These are phyloP conservation scores for Amphipyra berbera DNA, from an alignment of 2,888 invertebrate genomes.

Conservation along the genomic window DNA sequence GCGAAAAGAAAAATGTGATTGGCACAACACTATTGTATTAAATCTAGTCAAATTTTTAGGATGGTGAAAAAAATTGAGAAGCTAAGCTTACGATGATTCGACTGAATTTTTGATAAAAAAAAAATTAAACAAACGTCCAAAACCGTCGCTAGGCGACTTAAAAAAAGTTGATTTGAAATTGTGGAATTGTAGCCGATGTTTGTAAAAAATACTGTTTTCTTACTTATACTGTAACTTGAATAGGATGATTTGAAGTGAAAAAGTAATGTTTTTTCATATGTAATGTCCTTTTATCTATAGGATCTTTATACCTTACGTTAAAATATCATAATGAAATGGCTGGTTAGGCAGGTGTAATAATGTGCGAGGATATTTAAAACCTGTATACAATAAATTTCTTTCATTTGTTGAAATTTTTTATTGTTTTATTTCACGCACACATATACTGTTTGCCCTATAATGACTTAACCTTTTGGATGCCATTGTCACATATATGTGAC, in stretches of 20 bases:
- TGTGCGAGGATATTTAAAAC: slow-evolving; percentile 89
- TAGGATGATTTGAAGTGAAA: slow-evolving; percentile 79
- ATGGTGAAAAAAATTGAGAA: slow-evolving; percentile 70
- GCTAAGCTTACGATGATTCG: slow-evolving; percentile 82
- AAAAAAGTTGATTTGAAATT: slow-evolving; percentile 83
- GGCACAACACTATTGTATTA: slow-evolving; percentile 81
- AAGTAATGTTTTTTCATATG: slow-evolving; percentile 78
- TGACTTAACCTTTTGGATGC: too few species aligned
- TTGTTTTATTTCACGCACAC: slow-evolving; percentile 79
- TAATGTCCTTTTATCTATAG: slow-evolving; percentile 86
- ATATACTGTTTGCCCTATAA: neutral
- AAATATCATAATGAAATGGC: slow-evolving; percentile 84
- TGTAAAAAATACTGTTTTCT: slow-evolving; percentile 71
- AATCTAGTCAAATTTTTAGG: slow-evolving; percentile 89
- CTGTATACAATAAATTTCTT: slow-evolving; percentile 90
- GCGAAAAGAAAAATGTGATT: slow-evolving; percentile 74
- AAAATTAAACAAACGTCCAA: slow-evolving; percentile 82
- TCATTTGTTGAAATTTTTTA: slow-evolving; percentile 86
- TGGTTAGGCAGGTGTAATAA: slow-evolving; percentile 87
- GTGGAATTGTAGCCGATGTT: slow-evolving; percentile 85
- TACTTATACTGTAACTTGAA: slow-evolving; percentile 80
- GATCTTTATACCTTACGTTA: slow-evolving; percentile 88
- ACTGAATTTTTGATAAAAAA: slow-evolving; percentile 83
- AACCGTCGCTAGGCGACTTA: slow-evolving; percentile 84
- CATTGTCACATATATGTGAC: too few species aligned